Percentiles rank a stretch among this genome's conserved stretches.
phyloP scores from a whole-genome alignment of 2,888 invertebrate species.

The Drosophila barbarae region DNA sequence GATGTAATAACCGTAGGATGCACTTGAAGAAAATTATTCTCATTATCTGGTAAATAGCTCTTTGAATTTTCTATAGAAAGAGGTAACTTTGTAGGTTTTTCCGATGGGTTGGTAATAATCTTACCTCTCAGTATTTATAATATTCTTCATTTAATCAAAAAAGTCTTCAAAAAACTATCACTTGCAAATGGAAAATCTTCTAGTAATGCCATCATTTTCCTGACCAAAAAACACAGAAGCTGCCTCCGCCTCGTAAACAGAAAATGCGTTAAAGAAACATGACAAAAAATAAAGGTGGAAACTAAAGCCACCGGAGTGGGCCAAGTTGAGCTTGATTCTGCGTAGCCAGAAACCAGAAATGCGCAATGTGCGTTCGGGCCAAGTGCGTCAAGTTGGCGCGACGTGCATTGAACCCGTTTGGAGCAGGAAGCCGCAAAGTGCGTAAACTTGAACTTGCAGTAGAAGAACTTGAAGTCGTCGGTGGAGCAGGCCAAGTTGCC shows the following conservation, averaged over 20 bases:
- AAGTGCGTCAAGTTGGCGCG: constrained; percentile 31
- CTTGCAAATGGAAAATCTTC: not conserved
- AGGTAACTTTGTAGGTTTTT: not conserved
- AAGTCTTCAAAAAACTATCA: not conserved
- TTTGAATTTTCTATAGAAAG: not conserved
- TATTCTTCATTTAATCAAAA: not conserved
- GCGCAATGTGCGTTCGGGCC: constrained; percentile 50
- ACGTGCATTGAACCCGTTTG: constrained; percentile 46
- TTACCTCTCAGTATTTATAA: no score
- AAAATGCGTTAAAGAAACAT: constrained; percentile 28
- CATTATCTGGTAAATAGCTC: not conserved
- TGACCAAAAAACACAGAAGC: not conserved
- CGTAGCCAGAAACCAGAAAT: constrained; percentile 50
- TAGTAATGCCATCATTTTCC: not conserved
- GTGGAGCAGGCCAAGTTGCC: constrained; percentile 10
- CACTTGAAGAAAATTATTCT: constrained; percentile 15
- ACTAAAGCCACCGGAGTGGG: constrained; percentile 51
- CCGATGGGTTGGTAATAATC: not conserved
- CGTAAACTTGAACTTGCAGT: constrained; percentile 66
- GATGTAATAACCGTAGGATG: not conserved
- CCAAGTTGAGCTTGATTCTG: constrained; percentile 47
- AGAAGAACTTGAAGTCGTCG: not conserved
- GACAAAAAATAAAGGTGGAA: constrained; percentile 13
- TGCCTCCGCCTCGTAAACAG: constrained; percentile 19
- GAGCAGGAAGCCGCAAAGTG: constrained; percentile 59